Percentiles rank a stretch among this genome's conserved stretches.
These are phyloP conservation scores for Rotaria magnacalcarata DNA, from an alignment of 2,888 invertebrate species.

Conservation along the genomic window DNA sequence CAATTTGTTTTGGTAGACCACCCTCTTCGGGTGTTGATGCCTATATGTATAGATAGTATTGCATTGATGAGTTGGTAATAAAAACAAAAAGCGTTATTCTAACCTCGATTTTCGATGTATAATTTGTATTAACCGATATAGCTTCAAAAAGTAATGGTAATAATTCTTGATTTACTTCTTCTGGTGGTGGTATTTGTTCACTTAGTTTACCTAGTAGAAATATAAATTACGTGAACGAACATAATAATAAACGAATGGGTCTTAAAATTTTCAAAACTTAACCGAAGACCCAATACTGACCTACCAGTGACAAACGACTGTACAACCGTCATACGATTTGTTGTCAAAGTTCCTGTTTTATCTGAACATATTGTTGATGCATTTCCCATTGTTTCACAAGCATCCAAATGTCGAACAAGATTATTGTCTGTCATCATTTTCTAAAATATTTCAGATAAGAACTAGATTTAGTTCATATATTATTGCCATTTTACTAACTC, in stretches of 20 bases:
- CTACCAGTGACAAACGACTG: conserved; percentile 85
- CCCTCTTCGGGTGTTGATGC: conserved; percentile 70
- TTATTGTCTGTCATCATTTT: conserved; percentile 99
- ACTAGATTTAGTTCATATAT: neutral
- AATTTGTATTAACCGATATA: conserved; percentile 82
- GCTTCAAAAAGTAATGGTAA: neutral
- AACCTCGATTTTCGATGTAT: conserved; percentile 88
- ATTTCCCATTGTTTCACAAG: conserved; percentile 99
- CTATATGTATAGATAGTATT: conserved; percentile 57
- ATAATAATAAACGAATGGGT: too few relatives aligned
- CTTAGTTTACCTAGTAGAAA: neutral
- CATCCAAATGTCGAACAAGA: conserved; percentile 94
- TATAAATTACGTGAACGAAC: too few relatives aligned
- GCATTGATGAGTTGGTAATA: too few relatives aligned
- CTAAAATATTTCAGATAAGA: conserved; percentile 49
- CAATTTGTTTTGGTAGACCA: conserved; percentile 85
- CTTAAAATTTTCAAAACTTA: too few relatives aligned
- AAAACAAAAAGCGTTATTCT: too few relatives aligned
- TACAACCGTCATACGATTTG: conserved; percentile 89
- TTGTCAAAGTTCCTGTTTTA: conserved; percentile 97
- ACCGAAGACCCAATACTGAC: conserved; percentile 39
- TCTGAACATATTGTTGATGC: conserved; percentile 99
- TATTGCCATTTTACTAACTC: neutral
- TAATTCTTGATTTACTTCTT: neutral
- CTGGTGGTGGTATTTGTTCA: conserved; percentile 30